Base-by-base conservation (phyloP, 2,888 invertebrate species). In the Eustalomyia histrio region DNA sequence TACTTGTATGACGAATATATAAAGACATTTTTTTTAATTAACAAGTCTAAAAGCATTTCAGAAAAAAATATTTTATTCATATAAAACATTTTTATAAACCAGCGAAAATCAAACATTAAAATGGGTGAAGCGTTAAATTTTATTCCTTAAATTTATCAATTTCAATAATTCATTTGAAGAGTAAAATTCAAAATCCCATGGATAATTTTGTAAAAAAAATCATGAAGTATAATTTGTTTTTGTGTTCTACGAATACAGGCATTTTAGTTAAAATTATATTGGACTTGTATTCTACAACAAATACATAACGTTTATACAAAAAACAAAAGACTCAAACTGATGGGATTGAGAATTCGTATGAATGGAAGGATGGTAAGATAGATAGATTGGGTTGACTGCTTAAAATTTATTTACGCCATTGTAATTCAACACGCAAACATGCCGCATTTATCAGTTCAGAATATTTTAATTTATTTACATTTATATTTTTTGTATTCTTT, bases 351-450 rank as follows among this genome's bases (percentile, higher is more conserved):
- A 61, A 43, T 33, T 60, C 53, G 21, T 35, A 71, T 65, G 65
- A 53, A 69, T 33, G 16, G 43, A 64, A 69, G 63, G 68, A 79
- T 67, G 39, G 24, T 29, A 29, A 65, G 47, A 61, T 53, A 47
- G 52, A 52, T 16, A 69, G 33, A 60, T 24, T 61, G 50, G 58
- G 52, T 50, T 43, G 53, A 74, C 24, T 72, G 63, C 47, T 73
- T 73, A 29, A 79, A 72, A 73, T 71, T 73, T 57, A 76, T 76
- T 50, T 71, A 53, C 80, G 85, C 87, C 87, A 87, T 87, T 87
- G 88, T 87, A 86, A 87, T 87, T 87, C 88, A 85, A 87, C 68
- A 87, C 87, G 85, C 88, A 87, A 88, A 84, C 86, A 86, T 85
- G 85, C 85, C 86, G 85, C 86, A 86, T 88, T 86, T 86, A 87